Percentiles rank a stretch among this genome's conserved stretches.
phyloP scores from a whole-genome alignment of 2,113 vertebrate genomes.

The Mustelus asterias region DNA sequence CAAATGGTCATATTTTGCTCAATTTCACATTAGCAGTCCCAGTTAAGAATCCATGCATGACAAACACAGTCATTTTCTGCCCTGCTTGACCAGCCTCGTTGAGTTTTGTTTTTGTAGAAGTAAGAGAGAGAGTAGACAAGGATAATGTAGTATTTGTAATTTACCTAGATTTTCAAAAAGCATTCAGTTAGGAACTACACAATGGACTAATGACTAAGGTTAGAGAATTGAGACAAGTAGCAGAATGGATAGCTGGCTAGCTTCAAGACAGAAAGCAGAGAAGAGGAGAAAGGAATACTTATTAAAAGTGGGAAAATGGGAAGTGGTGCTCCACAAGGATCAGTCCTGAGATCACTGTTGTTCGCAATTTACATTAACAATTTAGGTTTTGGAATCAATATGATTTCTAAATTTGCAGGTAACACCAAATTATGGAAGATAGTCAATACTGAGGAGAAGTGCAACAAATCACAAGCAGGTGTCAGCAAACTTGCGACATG shows the following conservation, averaged over 20 bases:
- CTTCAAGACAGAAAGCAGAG: background rate
- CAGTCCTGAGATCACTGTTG: background rate
- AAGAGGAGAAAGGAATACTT: background rate
- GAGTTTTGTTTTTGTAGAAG: background rate
- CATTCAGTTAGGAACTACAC: background rate
- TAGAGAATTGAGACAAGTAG: background rate
- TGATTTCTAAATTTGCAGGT: background rate
- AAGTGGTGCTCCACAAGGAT: background rate
- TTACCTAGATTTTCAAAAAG: background rate
- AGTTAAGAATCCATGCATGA: background rate
- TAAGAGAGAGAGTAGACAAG: background rate
- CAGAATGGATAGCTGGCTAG: background rate
- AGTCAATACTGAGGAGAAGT: background rate
- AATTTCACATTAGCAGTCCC: background rate
- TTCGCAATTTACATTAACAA: background rate
- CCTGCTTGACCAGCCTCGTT: background rate
- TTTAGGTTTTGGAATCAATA: background rate
- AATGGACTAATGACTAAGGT: background rate
- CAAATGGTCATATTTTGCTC: background rate
- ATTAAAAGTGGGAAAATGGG: background rate
- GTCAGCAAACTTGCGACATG: background rate
- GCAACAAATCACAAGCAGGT: background rate
- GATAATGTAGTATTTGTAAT: background rate
- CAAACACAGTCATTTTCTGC: background rate
- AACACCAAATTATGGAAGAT: background rate